Percentiles rank a stretch among this genome's conserved stretches.
phyloP scores from a whole-genome alignment of 2,113 vertebrate genomes.

The western clawed frog (Xenopus tropicalis) region UCB_Xtro_10.0 CM004450.2:114092501-114093000 shows the following conservation, averaged over 20 bases:
- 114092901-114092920: too few species aligned
- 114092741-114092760: not conserved
- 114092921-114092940: too few species aligned
- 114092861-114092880: too few species aligned
- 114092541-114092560: slow-evolving; percentile 41
- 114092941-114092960: too few species aligned
- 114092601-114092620: slow-evolving; percentile 1
- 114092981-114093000: too few species aligned
- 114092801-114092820: too few species aligned
- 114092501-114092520: slow-evolving; percentile 59
- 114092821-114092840: too few species aligned
- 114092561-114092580: slow-evolving; percentile 44
- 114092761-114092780: not conserved
- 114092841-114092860: too few species aligned
- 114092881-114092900: too few species aligned
- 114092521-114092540: slow-evolving; percentile 55
- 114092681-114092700: not conserved
- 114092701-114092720: not conserved
- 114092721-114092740: not conserved
- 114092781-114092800: not conserved
- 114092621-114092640: slow-evolving; percentile 4
- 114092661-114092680: too few species aligned
- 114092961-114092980: too few species aligned
- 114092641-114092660: not conserved
- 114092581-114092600: not conserved